Evolutionary conservation across 2,888 invertebrate species (phyloP), one percentile per base, ranked within the genome.

Genomic region (Automeris io): DNA sequence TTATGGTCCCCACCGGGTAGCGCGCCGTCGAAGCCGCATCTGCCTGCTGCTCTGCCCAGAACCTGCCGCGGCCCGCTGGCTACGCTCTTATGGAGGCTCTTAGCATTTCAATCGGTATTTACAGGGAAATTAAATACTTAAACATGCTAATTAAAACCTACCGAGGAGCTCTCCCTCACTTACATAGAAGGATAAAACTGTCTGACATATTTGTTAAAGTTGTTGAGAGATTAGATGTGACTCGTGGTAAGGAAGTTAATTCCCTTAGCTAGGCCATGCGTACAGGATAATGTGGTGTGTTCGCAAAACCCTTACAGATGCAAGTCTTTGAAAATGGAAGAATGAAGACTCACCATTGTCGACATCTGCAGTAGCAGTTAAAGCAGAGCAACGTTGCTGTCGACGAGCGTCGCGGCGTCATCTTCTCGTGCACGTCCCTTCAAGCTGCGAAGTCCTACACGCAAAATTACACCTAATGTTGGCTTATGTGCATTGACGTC

Each of bases 221-320:
- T 61, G 72, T 69, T 69, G 74, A 75, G 83, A 73, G 70, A 57
- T 51, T 46, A 74, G 16, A 70, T 63, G 59, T 83, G 85, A 85
- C 83, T 86, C 79, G 64, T 49, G 73, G 78, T 74, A 75, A 63
- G 79, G 81, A 83, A 85, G 83, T 69, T n/a, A n/a, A n/a, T n/a
- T 62, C 66, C 61, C 57, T 59, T 59, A 61, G 39, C 49, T 75
- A 79, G 83, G 86, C 71, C 63, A 70, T 73, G 73, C 71, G 85
- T 75, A 81, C 85, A 83, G 76, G 81, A 86, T 86, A 85, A 86
- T 85, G 78, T 83, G 85, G 86, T 82, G 81, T 81, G 74, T 83
- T 80, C 85, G 79, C 85, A 83, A 83, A 72, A 70, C 83, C 81
- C 83, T 86, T 86, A 70, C 86, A 86, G 86, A 71, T 86, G 75